Evolutionary conservation across 30 jellyfish, hydroid and myxozoan genomes (phyloP), one percentile per base, ranked within the genome.

Genomic region (Aurelia sp.): DNA sequence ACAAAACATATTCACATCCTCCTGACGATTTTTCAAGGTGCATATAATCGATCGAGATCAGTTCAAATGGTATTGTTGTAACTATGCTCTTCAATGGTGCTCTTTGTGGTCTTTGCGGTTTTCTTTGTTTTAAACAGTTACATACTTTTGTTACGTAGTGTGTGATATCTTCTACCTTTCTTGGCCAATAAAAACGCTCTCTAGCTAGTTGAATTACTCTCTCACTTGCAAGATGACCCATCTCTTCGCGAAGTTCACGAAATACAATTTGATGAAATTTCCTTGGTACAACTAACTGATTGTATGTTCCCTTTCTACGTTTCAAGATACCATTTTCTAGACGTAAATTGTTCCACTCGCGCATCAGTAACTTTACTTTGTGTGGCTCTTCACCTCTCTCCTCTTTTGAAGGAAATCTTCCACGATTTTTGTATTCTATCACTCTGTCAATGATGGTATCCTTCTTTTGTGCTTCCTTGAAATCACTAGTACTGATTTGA

Each of bases 171-270:
- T 27, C 33, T 27, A 27, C 33, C 33, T 0, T 27, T 27, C 33
- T 27, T 27, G 33, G 33, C 33, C 33, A 27, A 27, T 27, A 27
- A 27, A n/a, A 27, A 27, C 33, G 33, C 33, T 27, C 33, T 27
- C 85, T 74, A 20, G 85, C 85, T 48, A 74, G 31, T 35, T 74
- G 74, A 20, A 74, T 74, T 48, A 74, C 85, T 21, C 85, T 35
- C 15, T 74, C 74, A 41, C 74, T 74, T 44, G 80, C 85, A 40
- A 74, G 72, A 52, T 74, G 85, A 21, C 85, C 85, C 20, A 74
- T 74, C 47, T 74, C 72, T 52, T 40, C 31, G 35, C 47, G 85
- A 10, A 74, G 59, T 74, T 74, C 74, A 13, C 18, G 15, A 74
- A 40, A 74, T 16, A 74, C 35, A 7, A 40, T 52, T 21, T 48